Base-by-base conservation (phyloP, 2,113 vertebrate genomes). In the Aphyosemion australe region DNA sequence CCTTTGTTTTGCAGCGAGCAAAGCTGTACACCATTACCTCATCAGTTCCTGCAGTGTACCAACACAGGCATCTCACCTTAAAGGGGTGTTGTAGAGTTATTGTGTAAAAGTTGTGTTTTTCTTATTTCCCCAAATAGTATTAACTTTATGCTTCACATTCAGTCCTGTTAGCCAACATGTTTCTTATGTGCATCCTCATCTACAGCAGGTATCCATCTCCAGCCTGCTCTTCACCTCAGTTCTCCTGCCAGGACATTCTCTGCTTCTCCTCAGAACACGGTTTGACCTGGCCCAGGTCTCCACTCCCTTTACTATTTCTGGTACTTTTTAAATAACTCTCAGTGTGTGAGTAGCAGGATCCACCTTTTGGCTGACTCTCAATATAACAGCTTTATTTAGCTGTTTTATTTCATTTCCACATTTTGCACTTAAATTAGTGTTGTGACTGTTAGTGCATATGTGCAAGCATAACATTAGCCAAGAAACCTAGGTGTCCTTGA, bases 401-500 rank as follows among this genome's bases (percentile, higher is more conserved):
- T 4, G 26, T 26, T 26, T 26, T 26, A 26, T 4, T 4, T 26
- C 5, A 26, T 26, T 26, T 26, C 3, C 26, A 26, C 26, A 26
- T 26, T 26, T 26, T 26, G 26, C 26, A 26, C 26, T 26, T 26
- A 26, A 26, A 26, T 26, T 26, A 26, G 26, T 26, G 26, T 26
- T 2, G 5, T 26, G 26, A 26, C 26, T 52, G 26, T 26, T 8
- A 18, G 8, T 15, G 53, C 48, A 16, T 48, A 19, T 46, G 5
- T 56, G 31, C 1, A 39, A 48, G 37, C 12, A 8, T 46, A 31
- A 49, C 6, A 47, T 18, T 57, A 26, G 52, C 48, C 19, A 39
- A 76, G 65, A 73, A 32, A 1, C 48, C 77, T 6, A 68, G 32
- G 0, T 50, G 37, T 65, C 48, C 55, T 65, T 32, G 34, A 20